phyloP scores from a whole-genome alignment of 2,888 invertebrate species.

The Zygaena filipendulae region DNA sequence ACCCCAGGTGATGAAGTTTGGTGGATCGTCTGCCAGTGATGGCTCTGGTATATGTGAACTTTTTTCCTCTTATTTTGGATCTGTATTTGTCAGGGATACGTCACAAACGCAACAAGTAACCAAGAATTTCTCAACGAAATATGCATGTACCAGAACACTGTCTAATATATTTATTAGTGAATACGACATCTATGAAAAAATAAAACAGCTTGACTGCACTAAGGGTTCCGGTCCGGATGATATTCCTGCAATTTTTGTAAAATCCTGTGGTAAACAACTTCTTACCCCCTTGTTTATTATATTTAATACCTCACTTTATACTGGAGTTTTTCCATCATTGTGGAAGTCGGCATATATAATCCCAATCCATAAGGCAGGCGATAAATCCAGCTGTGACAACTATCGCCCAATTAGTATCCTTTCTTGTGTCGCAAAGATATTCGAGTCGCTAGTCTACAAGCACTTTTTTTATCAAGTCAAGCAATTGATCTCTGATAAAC shows the following conservation, averaged over 20 bases:
- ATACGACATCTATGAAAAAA: too few relatives aligned
- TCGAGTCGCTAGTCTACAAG: conserved; percentile 3
- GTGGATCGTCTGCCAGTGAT: not conserved
- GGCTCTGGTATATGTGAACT: conserved; percentile 8
- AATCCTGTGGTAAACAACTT: conserved; percentile 1
- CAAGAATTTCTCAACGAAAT: too few relatives aligned
- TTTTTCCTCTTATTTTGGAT: conserved; percentile 11
- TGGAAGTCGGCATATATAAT: conserved; percentile 9
- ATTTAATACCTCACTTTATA: conserved; percentile 4
- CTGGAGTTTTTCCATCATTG: conserved; percentile 4
- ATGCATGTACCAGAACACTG: too few relatives aligned
- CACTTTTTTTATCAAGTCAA: conserved; percentile 4
- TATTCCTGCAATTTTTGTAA: conserved; percentile 7
- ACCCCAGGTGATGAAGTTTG: conserved; percentile 3
- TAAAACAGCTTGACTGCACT: not conserved
- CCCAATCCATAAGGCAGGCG: conserved; percentile 6
- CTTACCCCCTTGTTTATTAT: conserved; percentile 4
- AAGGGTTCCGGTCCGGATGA: conserved; percentile 4
- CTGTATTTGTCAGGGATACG: conserved; percentile 6
- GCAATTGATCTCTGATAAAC: not conserved
- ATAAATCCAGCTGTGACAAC: not conserved
- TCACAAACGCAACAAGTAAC: too few relatives aligned
- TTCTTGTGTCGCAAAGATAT: conserved; percentile 3
- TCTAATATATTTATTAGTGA: too few relatives aligned
- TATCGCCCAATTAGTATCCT: conserved; percentile 9